phyloP scores from a whole-genome alignment of 1,140 invertebrate species.

The Ceratina australensis region DNA sequence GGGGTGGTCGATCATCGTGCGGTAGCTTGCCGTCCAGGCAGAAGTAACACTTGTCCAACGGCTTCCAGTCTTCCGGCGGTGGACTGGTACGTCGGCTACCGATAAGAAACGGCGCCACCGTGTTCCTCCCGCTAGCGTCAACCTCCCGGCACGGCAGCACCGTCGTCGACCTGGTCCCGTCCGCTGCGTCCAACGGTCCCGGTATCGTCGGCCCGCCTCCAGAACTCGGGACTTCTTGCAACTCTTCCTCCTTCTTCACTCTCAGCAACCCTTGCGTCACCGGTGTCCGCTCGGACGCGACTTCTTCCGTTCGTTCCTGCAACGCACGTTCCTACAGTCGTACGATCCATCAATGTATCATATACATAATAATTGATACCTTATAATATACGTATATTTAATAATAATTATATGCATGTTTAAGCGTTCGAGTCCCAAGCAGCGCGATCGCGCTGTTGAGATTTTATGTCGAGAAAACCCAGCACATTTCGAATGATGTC shows the following conservation, averaged over 20 bases:
- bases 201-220: conserved; percentile 59
- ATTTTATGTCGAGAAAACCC: too few relatives aligned
- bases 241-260: conserved; percentile 78
- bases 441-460: too few relatives aligned
- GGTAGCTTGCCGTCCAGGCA: conserved; percentile 90
- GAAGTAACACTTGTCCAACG: conserved; percentile 92
- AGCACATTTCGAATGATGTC: too few relatives aligned
- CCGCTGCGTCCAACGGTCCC: conserved; percentile 60
- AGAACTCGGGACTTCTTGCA: conserved; percentile 71
- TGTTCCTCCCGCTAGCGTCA: conserved; percentile 49
- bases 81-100: conserved; percentile 76
- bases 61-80: conserved; percentile 89
- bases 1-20: conserved; percentile 81
- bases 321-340: neutral
- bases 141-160: conserved; percentile 65
- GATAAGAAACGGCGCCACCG: conserved; percentile 60
- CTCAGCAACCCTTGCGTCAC: conserved; percentile 75
- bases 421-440: too few relatives aligned
- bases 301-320: conserved; percentile 72
- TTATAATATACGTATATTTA: too few relatives aligned
- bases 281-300: conserved; percentile 72
- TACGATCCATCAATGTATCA: too few relatives aligned
- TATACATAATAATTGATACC: too few relatives aligned
- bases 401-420: too few relatives aligned
- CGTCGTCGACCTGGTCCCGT: conserved; percentile 63